Evolutionary conservation across 2,113 vertebrate genomes (phyloP).

Genomic region (Eonycteris spelaea): DNA sequence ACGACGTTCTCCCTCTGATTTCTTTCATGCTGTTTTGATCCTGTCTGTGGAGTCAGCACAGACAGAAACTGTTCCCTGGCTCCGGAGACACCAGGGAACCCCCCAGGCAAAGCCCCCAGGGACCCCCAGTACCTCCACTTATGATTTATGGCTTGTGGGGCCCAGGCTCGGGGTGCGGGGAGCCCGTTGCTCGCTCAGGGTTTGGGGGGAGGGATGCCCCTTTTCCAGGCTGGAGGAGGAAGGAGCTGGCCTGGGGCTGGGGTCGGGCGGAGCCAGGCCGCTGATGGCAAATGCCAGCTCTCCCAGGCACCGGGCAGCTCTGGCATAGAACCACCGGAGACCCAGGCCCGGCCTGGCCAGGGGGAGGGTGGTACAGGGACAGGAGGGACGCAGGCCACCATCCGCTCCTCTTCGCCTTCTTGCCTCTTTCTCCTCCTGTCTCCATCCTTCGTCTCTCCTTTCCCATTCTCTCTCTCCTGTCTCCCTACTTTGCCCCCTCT

Average conservation of each 20-base stretch:
- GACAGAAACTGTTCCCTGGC: constrained; percentile 67
- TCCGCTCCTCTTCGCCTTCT: background rate
- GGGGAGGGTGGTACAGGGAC: too few relatives aligned
- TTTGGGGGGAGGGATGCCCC: background rate
- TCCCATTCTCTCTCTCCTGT: background rate
- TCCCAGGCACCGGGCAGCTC: background rate
- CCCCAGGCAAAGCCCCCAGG: background rate
- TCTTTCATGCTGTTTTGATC: constrained; percentile 85
- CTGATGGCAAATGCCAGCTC: background rate
- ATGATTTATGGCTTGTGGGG: background rate
- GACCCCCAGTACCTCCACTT: background rate
- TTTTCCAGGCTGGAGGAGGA: background rate
- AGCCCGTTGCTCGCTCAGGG: background rate
- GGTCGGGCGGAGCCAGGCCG: background rate
- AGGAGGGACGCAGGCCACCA: background rate
- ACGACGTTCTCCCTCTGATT: constrained; percentile 79
- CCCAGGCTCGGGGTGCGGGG: background rate
- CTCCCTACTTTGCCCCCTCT: background rate
- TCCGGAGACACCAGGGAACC: constrained; percentile 26
- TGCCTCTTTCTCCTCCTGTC: background rate
- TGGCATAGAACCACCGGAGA: background rate
- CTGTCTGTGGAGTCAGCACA: constrained; percentile 74
- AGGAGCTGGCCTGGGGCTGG: background rate
- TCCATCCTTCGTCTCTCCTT: background rate
- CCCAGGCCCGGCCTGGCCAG: fast-evolving